Conservation (phyloP, 2,797 vertebrate genomes). For the Malurus leucopterus region DNA sequence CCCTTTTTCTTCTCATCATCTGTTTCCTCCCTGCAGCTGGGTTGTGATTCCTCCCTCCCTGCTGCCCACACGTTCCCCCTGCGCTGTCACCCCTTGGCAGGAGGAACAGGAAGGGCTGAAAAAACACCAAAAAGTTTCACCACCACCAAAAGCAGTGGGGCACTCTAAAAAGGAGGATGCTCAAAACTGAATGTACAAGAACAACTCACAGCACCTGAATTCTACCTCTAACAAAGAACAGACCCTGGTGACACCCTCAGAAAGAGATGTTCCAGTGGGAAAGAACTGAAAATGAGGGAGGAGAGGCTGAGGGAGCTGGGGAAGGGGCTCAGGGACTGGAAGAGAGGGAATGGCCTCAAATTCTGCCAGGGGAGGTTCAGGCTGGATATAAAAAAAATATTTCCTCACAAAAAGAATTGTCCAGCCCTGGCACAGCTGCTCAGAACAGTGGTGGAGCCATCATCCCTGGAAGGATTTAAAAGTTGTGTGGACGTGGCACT, state of each 20-base stretch:
- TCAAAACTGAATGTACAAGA: neutral
- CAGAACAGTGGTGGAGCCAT: neutral
- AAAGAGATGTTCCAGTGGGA: neutral
- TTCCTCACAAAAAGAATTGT: neutral
- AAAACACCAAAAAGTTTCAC: neutral
- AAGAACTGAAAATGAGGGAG: neutral
- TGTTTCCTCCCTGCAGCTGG: neutral
- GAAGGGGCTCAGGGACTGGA: neutral
- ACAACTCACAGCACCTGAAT: rapidly evolving
- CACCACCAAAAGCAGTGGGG: neutral
- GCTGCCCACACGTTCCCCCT: neutral
- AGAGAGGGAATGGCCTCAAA: neutral
- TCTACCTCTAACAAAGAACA: neutral
- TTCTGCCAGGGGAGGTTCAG: neutral
- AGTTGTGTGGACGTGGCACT: rapidly evolving
- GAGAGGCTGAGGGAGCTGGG: neutral
- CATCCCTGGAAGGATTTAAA: neutral
- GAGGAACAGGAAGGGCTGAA: neutral
- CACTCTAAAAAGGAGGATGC: neutral
- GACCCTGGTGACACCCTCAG: rapidly evolving
- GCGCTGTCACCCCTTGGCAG: neutral
- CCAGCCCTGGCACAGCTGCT: neutral
- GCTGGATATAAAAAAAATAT: too few species aligned
- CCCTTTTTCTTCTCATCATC: neutral
- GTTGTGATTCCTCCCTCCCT: neutral